Evolutionary conservation across 2,113 vertebrate genomes (phyloP).

Genomic region (Halcyon malimbica): DNA sequence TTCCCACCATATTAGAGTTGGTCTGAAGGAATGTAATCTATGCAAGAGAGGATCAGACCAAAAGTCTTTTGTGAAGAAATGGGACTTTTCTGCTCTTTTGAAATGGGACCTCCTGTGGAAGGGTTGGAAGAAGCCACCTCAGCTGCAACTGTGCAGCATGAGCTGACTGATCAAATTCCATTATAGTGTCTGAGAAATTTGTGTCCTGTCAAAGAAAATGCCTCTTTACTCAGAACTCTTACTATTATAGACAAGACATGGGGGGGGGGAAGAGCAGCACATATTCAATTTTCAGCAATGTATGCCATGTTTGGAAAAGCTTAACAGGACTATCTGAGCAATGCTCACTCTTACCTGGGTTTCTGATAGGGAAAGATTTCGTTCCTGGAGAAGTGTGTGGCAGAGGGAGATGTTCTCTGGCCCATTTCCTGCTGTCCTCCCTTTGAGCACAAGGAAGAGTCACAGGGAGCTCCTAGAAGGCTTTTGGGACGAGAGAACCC

Average conservation of each 20-base stretch:
- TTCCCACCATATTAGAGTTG: neutral
- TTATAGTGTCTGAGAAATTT: neutral
- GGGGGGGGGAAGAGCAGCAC: neutral
- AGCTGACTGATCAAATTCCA: neutral
- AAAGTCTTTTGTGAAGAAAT: neutral
- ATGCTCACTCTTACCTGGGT: neutral
- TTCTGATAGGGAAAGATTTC: neutral
- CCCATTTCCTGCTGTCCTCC: neutral
- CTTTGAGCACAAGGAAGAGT: neutral
- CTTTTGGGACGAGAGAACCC: neutral
- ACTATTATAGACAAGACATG: neutral
- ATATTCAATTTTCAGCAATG: neutral
- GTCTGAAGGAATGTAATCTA: neutral
- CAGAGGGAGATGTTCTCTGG: fast-evolving
- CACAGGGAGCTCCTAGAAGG: neutral
- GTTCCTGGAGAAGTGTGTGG: fast-evolving
- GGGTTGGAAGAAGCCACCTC: neutral
- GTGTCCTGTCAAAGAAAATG: neutral
- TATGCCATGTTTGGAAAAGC: neutral
- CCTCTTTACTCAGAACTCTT: neutral
- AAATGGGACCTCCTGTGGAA: neutral
- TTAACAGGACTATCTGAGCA: neutral
- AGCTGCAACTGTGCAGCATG: neutral
- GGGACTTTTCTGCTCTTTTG: neutral
- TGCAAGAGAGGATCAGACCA: neutral